Conservation (phyloP, 2,888 invertebrate genomes). For the Panzeria rudis region DNA sequence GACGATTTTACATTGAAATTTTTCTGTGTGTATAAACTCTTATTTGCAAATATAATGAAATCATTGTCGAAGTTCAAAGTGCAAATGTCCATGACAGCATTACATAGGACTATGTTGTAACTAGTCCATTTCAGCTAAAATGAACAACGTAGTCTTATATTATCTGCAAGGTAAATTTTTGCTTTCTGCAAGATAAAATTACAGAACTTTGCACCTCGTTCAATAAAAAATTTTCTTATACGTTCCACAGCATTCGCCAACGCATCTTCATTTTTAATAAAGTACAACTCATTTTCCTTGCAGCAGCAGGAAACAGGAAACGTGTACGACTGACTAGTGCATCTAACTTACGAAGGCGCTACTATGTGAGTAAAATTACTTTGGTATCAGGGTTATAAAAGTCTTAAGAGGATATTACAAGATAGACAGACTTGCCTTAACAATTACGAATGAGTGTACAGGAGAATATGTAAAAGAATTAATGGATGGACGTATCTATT, state of each 20-base stretch:
- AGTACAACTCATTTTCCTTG: background rate
- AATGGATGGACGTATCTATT: background rate
- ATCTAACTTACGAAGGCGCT: constrained; percentile 32
- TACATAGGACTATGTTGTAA: too few species aligned
- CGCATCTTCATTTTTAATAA: constrained; percentile 13
- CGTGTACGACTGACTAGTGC: constrained; percentile 8
- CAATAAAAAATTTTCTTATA: constrained; percentile 62
- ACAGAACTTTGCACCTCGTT: constrained; percentile 65
- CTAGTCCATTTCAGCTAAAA: too few species aligned
- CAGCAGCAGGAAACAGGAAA: constrained; percentile 53
- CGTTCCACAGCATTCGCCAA: background rate
- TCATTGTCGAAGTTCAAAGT: too few species aligned
- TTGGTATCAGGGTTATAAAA: constrained; percentile 22
- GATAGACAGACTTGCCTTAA: too few species aligned
- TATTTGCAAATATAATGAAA: too few species aligned
- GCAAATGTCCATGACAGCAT: too few species aligned
- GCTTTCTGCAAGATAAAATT: constrained; percentile 54
- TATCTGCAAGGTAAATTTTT: too few species aligned
- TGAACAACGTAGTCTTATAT: too few species aligned
- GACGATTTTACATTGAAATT: too few species aligned
- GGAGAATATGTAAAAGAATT: background rate
- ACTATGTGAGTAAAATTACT: background rate
- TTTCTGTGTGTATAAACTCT: too few species aligned
- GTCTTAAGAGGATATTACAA: background rate
- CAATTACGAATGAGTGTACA: background rate